Evolutionary conservation across 2,113 vertebrate species (phyloP), one percentile per base, ranked within the genome.

Genomic region (Peromyscus leucopus): DNA sequence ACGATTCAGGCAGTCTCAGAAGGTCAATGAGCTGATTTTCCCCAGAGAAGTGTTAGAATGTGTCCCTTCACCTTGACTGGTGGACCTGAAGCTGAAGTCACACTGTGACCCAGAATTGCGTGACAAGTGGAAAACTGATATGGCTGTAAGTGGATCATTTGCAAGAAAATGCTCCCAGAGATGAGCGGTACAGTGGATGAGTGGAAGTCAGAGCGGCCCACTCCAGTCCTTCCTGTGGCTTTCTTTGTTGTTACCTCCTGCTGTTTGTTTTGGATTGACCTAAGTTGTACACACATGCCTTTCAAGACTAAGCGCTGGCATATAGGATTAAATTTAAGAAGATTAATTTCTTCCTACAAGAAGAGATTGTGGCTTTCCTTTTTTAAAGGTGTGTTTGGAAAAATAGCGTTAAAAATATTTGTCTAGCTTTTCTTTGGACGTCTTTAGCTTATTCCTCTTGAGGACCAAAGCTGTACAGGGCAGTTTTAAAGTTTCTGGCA

Each of bases 401-500:
- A 96, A 75, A 91, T 0, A 72, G 36, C 36, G 4, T 95, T 93
- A 59, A 95, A 95, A 97, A 95, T 89, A 80, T 78, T 87, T 36
- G 36, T 90, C 72, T 96, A 87, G 28, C 28, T 84, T 93, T 96
- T 93, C 82, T 93, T 78, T 12, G 19, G 57, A 33, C 42, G 65
- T 42, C 63, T 61, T 89, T 92, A 89, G 67, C 65, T 93, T 59
- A 17, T 12, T 31, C 0, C 72, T 93, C 83, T 51, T 42, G 85
- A 39, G 86, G 59, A 59, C 72, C 59, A 78, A 80, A 78, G 39
- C 24, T 57, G 36, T 10, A 75, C 33, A 36, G 61, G 74, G 42
- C 92, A 79, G 17, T 95, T 96, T 93, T 75, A 94, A 97, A 97
- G 78, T 95, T 89, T 61, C 36, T 90, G 90, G 95, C 69, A 91